A percentile compares a stretch with the other conserved stretches of the same genome.
phyloP scores from a whole-genome alignment of 1,140 invertebrate genomes.

The Latrodectus geometricus region DNA sequence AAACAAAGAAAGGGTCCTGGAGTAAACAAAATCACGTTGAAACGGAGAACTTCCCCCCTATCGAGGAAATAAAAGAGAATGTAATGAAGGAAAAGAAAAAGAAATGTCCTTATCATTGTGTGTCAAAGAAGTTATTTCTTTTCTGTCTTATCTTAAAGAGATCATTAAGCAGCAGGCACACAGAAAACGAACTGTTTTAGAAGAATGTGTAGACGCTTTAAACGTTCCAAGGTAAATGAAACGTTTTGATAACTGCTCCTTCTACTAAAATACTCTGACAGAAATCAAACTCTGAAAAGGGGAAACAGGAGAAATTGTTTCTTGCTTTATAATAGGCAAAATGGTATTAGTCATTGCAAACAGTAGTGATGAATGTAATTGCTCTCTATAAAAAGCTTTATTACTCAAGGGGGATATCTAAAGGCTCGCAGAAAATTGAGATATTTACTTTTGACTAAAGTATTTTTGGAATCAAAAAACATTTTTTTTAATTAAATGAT shows the following conservation, averaged over 20 bases:
- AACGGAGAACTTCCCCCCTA: background rate
- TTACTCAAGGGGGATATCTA: no score
- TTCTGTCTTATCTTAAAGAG: slow-evolving; percentile 40
- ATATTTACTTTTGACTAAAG: no score
- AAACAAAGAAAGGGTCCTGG: background rate
- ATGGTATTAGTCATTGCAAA: background rate
- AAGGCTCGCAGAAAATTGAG: no score
- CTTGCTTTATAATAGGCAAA: background rate
- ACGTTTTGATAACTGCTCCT: slow-evolving; percentile 41
- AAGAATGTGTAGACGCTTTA: slow-evolving; percentile 17
- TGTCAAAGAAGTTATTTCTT: slow-evolving; percentile 37
- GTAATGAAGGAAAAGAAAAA: slow-evolving; percentile 4
- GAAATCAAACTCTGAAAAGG: slow-evolving; percentile 14
- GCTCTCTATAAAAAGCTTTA: no score
- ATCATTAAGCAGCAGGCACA: slow-evolving; percentile 36
- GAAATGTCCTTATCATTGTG: slow-evolving; percentile 16
- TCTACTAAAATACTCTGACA: slow-evolving; percentile 16
- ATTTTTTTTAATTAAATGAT: no score
- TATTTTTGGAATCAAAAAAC: no score
- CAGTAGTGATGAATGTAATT: no score
- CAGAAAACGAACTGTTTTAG: background rate
- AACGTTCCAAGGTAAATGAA: slow-evolving; percentile 37
- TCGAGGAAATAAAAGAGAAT: background rate
- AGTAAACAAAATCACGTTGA: background rate
- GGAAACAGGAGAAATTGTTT: background rate